Evolutionary conservation across 1,140 invertebrate species (phyloP).

Genomic region (Argopecten irradians): DNA sequence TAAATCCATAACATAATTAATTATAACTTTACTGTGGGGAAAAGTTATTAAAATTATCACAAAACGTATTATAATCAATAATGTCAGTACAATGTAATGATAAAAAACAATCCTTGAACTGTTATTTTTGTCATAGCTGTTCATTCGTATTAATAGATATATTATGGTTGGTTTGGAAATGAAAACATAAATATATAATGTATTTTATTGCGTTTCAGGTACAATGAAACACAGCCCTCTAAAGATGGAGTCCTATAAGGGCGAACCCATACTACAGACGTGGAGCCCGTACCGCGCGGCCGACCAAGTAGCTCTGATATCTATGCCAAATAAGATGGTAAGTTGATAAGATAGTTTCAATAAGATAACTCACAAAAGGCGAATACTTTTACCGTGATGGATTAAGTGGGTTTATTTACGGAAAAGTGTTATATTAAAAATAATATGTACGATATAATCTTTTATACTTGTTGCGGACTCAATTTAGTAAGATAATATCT

Average conservation of each 20-base stretch:
- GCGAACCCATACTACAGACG: constrained; percentile 41
- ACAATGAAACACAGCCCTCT: neutral
- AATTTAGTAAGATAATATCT: neutral
- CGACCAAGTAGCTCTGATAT: constrained; percentile 60
- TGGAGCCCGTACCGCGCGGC: constrained; percentile 65
- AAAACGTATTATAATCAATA: too few relatives aligned
- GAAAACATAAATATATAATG: too few relatives aligned
- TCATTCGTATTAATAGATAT: too few relatives aligned
- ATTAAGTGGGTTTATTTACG: neutral
- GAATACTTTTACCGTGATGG: neutral
- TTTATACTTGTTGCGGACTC: neutral
- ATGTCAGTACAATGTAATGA: too few relatives aligned
- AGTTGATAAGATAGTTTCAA: neutral
- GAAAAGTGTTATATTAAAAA: neutral
- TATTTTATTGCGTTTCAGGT: neutral
- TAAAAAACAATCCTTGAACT: too few relatives aligned
- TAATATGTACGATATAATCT: neutral
- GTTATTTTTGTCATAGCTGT: too few relatives aligned
- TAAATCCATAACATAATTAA: too few relatives aligned
- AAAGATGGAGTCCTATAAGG: neutral
- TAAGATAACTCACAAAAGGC: neutral
- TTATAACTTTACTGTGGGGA: too few relatives aligned
- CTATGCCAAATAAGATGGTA: constrained; percentile 59
- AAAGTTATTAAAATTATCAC: too few relatives aligned
- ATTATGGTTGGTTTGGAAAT: too few relatives aligned